Conservation (phyloP, 2,113 vertebrate genomes). For the Boulengeromyrus knoepffleri region DNA sequence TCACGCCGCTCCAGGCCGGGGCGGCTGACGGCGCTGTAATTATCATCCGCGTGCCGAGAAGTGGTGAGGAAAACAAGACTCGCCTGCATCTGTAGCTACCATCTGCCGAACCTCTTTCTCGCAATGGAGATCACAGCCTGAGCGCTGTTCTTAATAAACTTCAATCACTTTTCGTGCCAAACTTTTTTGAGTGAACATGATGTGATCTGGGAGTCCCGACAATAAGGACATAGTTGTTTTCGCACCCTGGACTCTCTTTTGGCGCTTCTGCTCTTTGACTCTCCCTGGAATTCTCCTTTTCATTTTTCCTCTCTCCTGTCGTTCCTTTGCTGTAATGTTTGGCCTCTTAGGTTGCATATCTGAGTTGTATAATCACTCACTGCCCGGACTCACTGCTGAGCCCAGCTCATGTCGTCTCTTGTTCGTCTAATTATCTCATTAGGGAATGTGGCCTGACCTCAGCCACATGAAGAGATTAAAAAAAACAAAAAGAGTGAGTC, state of each 20-base stretch:
- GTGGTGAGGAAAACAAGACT: slow-evolving; percentile 25
- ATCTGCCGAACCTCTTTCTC: slow-evolving; percentile 7
- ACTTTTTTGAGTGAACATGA: background rate
- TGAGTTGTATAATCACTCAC: background rate
- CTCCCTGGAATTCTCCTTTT: background rate
- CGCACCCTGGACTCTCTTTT: background rate
- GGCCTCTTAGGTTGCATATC: background rate
- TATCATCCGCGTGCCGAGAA: slow-evolving; percentile 29
- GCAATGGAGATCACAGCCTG: background rate
- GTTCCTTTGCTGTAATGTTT: background rate
- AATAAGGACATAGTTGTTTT: background rate
- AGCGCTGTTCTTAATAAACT: background rate
- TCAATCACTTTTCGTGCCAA: background rate
- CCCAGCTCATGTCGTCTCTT: slow-evolving; percentile 15
- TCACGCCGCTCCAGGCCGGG: slow-evolving; percentile 14
- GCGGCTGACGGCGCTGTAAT: slow-evolving; percentile 29
- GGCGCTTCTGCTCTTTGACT: background rate
- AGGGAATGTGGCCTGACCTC: background rate
- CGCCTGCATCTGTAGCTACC: slow-evolving; percentile 10
- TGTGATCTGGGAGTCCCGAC: background rate
- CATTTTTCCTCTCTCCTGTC: background rate
- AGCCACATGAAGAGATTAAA: background rate
- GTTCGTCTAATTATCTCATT: slow-evolving; percentile 12
- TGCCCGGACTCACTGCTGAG: background rate
- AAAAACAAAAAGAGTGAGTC: background rate